Evolutionary conservation across 2,797 vertebrate genomes (phyloP).

Genomic region (Choloepus didactylus): DNA sequence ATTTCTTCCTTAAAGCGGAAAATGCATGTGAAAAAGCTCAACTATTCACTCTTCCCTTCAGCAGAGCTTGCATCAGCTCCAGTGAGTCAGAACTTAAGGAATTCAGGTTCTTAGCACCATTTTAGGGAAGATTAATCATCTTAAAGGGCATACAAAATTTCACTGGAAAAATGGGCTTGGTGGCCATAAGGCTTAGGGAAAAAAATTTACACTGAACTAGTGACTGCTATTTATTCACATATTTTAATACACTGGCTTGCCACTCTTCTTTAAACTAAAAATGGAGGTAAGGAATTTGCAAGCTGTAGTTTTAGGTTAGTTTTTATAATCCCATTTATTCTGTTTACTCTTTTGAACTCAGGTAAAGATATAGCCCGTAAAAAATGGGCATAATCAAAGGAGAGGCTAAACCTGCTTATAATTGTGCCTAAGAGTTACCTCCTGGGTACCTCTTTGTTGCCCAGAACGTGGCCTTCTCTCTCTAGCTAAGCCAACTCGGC

Average conservation of each 20-base stretch:
- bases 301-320: neutral
- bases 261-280: slow-evolving; percentile 46
- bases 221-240: neutral
- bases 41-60: neutral
- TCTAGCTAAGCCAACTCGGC: no score
- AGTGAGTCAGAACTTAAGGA: neutral
- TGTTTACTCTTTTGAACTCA: slow-evolving; percentile 21
- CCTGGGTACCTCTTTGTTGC: no score
- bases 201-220: neutral
- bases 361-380: slow-evolving; percentile 24
- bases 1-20: slow-evolving; percentile 46
- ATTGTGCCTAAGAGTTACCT: no score
- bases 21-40: neutral
- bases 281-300: neutral
- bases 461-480: no score
- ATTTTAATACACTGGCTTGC: neutral
- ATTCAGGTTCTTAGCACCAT: no score
- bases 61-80: neutral
- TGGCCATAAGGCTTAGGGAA: neutral
- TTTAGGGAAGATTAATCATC: neutral
- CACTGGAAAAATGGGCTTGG: neutral
- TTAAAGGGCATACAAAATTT: neutral
- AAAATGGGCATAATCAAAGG: neutral
- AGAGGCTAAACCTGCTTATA: no score
- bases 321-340: slow-evolving; percentile 26